Base-by-base conservation (phyloP, 2,113 vertebrate species). In the Clarias macrocephalus region DNA sequence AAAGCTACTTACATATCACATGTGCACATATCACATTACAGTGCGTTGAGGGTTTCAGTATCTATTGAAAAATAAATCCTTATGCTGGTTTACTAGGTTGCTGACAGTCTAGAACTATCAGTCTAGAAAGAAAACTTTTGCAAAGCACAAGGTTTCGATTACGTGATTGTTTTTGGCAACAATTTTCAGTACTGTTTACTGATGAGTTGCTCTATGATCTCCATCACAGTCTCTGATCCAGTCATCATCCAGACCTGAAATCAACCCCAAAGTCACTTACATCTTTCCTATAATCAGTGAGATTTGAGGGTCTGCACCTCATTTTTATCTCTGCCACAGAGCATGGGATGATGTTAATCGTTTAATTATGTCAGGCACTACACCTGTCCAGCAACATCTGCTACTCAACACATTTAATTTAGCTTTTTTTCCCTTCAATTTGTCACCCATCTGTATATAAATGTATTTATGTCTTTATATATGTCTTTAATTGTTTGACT, bases 351-450 rank as follows among this genome's bases (percentile, higher is more conserved):
- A 60, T 60, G 28, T 80, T 33, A 59, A 80, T 80, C 33, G 56
- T 30, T 60, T 59, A 80, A 80, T 80, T 59, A 60, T 80, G 57
- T 37, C 19, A 25, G 37, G 30, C 28, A 81, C 18, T 80, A 33
- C 77, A 33, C 77, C 77, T 60, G 77, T 80, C n/a, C n/a, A 80
- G 56, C 59, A 59, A 28, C 28, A 60, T 80, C 52, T 79, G 76
- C n/a, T 30, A 10, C 52, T 19, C 54, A 16, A 57, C 16, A 30
- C 25, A 57, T 79, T 57, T 79, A 28, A 57, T 56, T 77, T 28
- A 56, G 7, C 13, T 6, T 77, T 54, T 56, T 56, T 77, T n/a
- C n/a, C 2, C 75, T 25, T 52, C n/a, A 54, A 76, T 76, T 76
- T 23, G 9, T 48, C 33, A 75, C 21, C 23, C 19, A 76, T 12